Percentiles rank a stretch among this genome's conserved stretches.
phyloP scores from a whole-genome alignment of 1,140 invertebrate species.

The Drosophila hydei region DNA sequence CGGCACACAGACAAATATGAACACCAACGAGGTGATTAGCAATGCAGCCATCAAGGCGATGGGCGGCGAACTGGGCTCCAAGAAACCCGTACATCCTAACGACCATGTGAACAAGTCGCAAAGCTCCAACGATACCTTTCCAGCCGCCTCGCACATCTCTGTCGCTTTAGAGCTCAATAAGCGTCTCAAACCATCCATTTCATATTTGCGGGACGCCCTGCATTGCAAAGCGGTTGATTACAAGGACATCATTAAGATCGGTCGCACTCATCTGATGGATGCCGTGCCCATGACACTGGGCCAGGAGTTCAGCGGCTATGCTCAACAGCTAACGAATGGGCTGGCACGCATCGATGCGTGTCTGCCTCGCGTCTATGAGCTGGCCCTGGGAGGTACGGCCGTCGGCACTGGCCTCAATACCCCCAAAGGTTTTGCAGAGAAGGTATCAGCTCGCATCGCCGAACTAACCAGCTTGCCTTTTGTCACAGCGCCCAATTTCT shows the following conservation, averaged over 20 bases:
- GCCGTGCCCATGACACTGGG: constrained; percentile 98
- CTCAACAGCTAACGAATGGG: constrained; percentile 92
- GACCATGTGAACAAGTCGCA: constrained; percentile 99
- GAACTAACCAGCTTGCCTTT: constrained; percentile 93
- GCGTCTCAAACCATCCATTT: constrained; percentile 91
- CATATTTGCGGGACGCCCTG: constrained; percentile 90
- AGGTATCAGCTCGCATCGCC: constrained; percentile 93
- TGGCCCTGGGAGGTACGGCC: constrained; percentile 98
- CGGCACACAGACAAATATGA: constrained; percentile 99
- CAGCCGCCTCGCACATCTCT: constrained; percentile 99
- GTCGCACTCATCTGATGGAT: constrained; percentile 94
- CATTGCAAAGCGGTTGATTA: constrained; percentile 93
- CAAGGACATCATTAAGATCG: constrained; percentile 97
- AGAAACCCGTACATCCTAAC: constrained; percentile 98
- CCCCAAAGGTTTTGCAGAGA: constrained; percentile 93
- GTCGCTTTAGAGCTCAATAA: constrained; percentile 95
- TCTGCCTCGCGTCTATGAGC: constrained; percentile 93
- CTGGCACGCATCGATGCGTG: constrained; percentile 93
- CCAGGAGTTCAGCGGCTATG: constrained; percentile 99
- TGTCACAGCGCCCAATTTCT: constrained; percentile 97
- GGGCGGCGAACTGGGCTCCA: constrained; percentile 96
- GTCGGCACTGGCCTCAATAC: constrained; percentile 98
- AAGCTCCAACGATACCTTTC: constrained; percentile 99
- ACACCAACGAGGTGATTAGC: constrained; percentile 97
- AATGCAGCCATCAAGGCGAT: constrained; percentile 98